These are phyloP conservation scores for Dicerorhinus sumatrensis DNA, from an alignment of 2,113 vertebrate species.

Conservation along the genomic window DNA sequence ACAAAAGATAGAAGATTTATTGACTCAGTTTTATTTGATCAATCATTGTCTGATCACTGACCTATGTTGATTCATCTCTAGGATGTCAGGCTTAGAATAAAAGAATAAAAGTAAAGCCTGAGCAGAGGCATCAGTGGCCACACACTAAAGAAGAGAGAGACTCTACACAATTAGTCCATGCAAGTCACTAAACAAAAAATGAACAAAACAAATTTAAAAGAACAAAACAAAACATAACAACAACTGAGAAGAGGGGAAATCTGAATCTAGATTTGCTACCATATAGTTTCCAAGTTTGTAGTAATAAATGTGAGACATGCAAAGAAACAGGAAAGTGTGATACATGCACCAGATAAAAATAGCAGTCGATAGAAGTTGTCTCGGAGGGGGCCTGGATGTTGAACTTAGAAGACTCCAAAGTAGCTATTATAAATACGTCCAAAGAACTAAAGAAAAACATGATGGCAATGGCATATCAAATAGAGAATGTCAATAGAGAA, in stretches of 20 bases:
- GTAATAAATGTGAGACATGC: not conserved
- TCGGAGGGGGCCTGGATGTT: not conserved
- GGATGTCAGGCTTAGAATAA: not conserved
- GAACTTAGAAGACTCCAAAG: not conserved
- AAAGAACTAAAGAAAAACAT: not conserved
- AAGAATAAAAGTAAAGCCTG: not conserved
- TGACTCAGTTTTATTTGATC: not conserved
- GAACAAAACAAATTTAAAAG: not conserved
- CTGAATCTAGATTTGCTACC: not conserved
- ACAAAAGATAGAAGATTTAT: not conserved
- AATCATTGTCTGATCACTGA: not conserved
- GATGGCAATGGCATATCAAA: not conserved
- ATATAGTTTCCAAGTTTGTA: not conserved
- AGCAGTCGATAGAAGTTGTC: not conserved
- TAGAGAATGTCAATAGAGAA: not conserved
- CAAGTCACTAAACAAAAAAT: not conserved
- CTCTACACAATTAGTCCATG: not conserved
- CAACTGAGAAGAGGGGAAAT: not conserved
- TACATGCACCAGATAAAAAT: fast-evolving
- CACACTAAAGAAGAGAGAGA: not conserved
- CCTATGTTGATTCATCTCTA: not conserved
- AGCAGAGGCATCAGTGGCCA: not conserved
- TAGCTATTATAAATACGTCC: not conserved
- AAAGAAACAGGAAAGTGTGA: not conserved
- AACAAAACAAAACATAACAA: not conserved